Base-by-base conservation (phyloP, 92 coral and sea anemone genomes). In the Palythoa caribaeorum region DNA sequence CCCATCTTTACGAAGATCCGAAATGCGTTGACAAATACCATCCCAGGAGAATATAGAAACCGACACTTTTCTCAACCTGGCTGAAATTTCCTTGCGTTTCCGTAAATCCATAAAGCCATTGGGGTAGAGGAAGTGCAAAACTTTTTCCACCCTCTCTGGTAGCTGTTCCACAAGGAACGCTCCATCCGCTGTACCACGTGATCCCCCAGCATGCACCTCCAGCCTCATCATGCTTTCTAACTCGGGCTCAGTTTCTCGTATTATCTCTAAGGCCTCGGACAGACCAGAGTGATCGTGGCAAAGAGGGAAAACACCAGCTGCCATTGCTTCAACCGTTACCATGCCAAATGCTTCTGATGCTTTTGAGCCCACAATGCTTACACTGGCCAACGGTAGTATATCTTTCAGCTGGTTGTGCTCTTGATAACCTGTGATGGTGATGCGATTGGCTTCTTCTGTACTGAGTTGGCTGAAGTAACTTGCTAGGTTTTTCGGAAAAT, bases 311-410 rank as follows among this genome's bases (percentile, higher is more conserved):
- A 96, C 98, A 1, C 98, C 98, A 7, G 95, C 92, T 6, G 98
- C 87, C 98, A 96, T 96, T 9, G 98, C 98, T 84, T 96, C 98
- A 1, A 94, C 83, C 0, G 98, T 84, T 6, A 96, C 98, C 98
- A 95, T 94, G 1, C 96, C 98, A 84, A 95, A 95, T 38, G 98
- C 92, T 72, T 95, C 98, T 15, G 89, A 83, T 35, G 98, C 97
- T 57, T 95, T 95, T 20, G 94, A 70, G 44, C 92, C 91, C 12
- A 92, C 87, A 15, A 95, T 86, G 17, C 92, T 87, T 14, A 94
- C 65, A 84, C 98, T 95, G 83, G 95, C 94, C 60, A 95, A 83
- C 5, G 96, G 95, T 20, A 96, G 88, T 38, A 96, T 89, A 60
- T 94, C 97, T 81, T 90, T 96, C 51, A 96, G 83, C 83, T 96